Base-by-base conservation (phyloP, 2,888 invertebrate species). In the Frankliniella fusca region DNA sequence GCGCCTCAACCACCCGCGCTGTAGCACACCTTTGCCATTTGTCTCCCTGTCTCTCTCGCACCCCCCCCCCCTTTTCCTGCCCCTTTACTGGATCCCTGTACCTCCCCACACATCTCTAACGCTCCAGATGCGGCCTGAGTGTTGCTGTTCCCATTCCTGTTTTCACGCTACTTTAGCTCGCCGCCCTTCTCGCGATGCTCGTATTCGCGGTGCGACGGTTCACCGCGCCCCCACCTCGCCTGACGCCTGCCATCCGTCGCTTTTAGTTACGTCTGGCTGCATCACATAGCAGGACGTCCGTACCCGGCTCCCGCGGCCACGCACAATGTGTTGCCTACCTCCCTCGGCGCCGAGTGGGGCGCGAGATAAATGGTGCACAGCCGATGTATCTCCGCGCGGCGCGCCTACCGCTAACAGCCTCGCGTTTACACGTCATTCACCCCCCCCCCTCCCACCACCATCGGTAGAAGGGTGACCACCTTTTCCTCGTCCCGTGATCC, bases 271-370 rank as follows among this genome's bases (percentile, higher is more conserved):
- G 61, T 61, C 61, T 61, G 61, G n/a, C 61, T 61, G 61, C 61
- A n/a, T 61, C 20, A 61, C 61, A 61, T 20, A 20, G 54, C 61
- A n/a, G 61, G 7, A 54, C 54, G 54, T 12, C 8, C 15, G 61
- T 1, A n/a, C 18, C n/a, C 61, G 18, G 61, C 61, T 38, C 38
- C 38, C 20, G 61, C 61, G 61, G 20, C 20, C 61, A n/a, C 15
- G 61, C n/a, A 61, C 61, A 18, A 61, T 61, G 61, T 61, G 61
- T 61, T 61, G 61, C 61, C 61, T 61, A 61, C 61, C 61, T 38
- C 15, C 5, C 61, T 54, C 7, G 61, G 61, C 61, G 61, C 18
- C 15, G 61, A 3, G n/a, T 15, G 61, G n/a, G 38, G 38, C 38
- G 38, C 3, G 38, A 2, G 5, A 38, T 38, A 5, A 38, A 38